Evolutionary conservation across 2,113 vertebrate species (phyloP).

Genomic region (Anhinga anhinga): DNA sequence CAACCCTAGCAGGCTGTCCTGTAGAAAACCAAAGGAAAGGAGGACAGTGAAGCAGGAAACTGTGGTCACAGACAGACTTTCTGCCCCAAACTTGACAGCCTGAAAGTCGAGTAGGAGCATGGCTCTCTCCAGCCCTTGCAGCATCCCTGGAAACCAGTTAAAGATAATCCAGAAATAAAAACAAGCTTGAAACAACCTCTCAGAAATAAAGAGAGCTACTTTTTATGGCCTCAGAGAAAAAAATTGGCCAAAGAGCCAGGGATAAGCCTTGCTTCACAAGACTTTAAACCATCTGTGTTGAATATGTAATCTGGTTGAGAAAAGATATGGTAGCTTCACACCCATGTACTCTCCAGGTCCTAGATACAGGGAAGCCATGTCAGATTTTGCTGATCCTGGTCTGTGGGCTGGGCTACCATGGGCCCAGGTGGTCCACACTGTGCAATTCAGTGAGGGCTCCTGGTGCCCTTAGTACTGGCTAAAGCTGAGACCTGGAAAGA

Average conservation of each 20-base stretch:
- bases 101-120: background rate
- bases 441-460: background rate
- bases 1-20: background rate
- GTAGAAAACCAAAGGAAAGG: background rate
- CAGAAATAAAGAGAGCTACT: background rate
- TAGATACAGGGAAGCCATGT: background rate
- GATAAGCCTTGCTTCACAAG: background rate
- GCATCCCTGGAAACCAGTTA: background rate
- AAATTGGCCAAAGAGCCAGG: background rate
- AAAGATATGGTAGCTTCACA: background rate
- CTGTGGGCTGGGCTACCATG: background rate
- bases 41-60: background rate
- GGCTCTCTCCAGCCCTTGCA: fast-evolving
- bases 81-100: background rate
- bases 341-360: background rate
- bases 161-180: background rate
- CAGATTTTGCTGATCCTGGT: background rate
- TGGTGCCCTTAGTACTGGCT: fast-evolving
- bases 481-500: background rate
- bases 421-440: fast-evolving
- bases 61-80: background rate
- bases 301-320: background rate
- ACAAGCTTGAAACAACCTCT: background rate
- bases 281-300: background rate
- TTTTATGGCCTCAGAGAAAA: background rate